Base-by-base conservation (phyloP, 2,888 invertebrate species). In the Pammene fasciana region DNA sequence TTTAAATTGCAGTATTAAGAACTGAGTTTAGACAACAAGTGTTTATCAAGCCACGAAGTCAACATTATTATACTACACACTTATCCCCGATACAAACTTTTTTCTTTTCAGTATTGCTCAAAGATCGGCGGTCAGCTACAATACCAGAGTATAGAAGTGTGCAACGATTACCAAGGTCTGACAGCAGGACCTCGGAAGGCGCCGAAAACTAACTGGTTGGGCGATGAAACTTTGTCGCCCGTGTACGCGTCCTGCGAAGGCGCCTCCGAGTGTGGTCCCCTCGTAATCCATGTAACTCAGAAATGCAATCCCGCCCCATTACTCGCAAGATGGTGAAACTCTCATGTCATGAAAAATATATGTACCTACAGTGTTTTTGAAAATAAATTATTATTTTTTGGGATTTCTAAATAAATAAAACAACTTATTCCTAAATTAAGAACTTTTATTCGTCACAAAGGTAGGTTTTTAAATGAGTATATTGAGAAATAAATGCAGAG, bases 161-260 rank as follows among this genome's bases (percentile, higher is more conserved):
- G 54, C 54, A 54, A 54, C 54, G 34, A 11, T 34, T 54, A n/a
- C 54, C 34, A 7, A 54, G 54, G 54, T 3, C 34, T 34, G 13
- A 54, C 54, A 8, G 18, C 54, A 54, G 18, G 18, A 54, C 5
- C 54, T 0, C 10, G 54, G n/a, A 34, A 54, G 13, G 54, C 34
- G n/a, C 54, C 54, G 5, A 34, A n/a, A n/a, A 10, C 10, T 10
- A 26, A n/a, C 5, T 54, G 16, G 16, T 4, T 54, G 9, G 7
- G 34, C 13, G 34, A 54, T 0, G n/a, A 54, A 3, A 34, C n/a
- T 7, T 34, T 34, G n/a, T 54, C 54, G 9, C 54, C 54, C 7
- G n/a, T 54, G 8, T 54, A 54, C n/a, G 54, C 34, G 54, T 54
- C 54, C 34, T 54, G 54, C 34, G 54, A 54, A 8, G 54, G 34